Evolutionary conservation across 2,888 invertebrate species (phyloP), one percentile per base, ranked within the genome.

Genomic region (Zygogramma bicolorata): DNA sequence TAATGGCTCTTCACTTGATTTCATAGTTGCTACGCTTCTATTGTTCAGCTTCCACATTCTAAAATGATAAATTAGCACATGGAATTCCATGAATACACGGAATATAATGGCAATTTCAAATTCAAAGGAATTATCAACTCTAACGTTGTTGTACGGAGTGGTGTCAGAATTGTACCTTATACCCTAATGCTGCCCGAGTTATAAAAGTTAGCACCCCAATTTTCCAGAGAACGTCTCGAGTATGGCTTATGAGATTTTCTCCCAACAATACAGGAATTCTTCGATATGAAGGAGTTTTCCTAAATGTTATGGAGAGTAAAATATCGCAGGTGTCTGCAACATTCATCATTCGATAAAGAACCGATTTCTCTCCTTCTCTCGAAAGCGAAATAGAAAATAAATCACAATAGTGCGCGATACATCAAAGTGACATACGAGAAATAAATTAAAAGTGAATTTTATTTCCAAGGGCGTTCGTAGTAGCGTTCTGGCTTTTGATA

Each of bases 381-480:
- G 57, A 66, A 73, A 73, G 60, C 67, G 73, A 71, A 71, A 71
- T 63, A 60, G 58, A 73, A 72, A 70, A 76, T 76, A 73, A 76
- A 76, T 76, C 76, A 76, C 74, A 74, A 68, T 67, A 74, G 61
- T 65, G 63, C 57, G 74, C 61, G 72, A 76, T 76, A 76, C 70
- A 76, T 76, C 76, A 76, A 74, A 76, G 65, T 76, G 74, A 73
- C 74, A 74, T 63, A 68, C 62, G 57, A 70, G 70, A 71, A 70
- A 77, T 76, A 77, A 77, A 77, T 77, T 75, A 75, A 77, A 77
- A 75, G 77, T 71, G 77, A 77, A 75, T 73, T 77, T 75, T 77
- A 77, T 77, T 75, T 73, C 61, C 70, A 61, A 59, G 61, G 62
- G 59, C 60, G 58, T 57, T 66, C 67, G 53, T 34, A 75, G 76